Evolutionary conservation across 1,140 invertebrate species (phyloP).

Genomic region (Argopecten irradians): DNA sequence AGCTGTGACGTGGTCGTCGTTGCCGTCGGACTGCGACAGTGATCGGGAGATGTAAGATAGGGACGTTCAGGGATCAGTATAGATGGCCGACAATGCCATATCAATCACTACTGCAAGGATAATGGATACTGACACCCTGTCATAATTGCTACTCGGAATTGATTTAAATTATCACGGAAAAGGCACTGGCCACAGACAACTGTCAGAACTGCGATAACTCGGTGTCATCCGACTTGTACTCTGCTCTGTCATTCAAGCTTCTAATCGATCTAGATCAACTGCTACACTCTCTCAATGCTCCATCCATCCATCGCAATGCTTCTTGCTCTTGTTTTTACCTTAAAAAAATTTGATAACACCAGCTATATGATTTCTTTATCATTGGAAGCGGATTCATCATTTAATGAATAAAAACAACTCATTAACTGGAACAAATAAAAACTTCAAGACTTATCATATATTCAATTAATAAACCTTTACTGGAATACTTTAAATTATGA

Average conservation of each 20-base stretch:
- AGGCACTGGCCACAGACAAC: not conserved
- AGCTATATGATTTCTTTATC: no score
- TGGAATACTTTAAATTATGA: no score
- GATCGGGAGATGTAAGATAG: not conserved
- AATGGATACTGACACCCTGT: constrained; percentile 1
- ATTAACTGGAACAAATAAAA: no score
- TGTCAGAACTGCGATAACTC: constrained; percentile 16
- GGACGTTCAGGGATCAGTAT: not conserved
- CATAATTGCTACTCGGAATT: constrained; percentile 1
- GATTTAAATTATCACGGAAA: constrained; percentile 6
- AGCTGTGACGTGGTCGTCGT: not conserved
- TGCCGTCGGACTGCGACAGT: not conserved
- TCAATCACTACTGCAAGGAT: not conserved
- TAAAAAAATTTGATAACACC: no score
- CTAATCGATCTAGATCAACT: constrained; percentile 17
- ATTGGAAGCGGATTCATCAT: no score
- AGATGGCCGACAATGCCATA: not conserved
- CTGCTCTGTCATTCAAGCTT: not conserved
- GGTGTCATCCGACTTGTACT: not conserved
- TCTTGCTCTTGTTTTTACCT: no score
- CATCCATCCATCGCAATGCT: no score
- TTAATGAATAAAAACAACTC: no score
- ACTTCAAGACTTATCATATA: no score
- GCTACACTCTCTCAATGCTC: not conserved
- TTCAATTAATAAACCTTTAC: no score